Evolutionary conservation across 2,113 vertebrate genomes (phyloP), one percentile per base, ranked within the genome.

Genomic region (Rhinoderma darwinii): DNA sequence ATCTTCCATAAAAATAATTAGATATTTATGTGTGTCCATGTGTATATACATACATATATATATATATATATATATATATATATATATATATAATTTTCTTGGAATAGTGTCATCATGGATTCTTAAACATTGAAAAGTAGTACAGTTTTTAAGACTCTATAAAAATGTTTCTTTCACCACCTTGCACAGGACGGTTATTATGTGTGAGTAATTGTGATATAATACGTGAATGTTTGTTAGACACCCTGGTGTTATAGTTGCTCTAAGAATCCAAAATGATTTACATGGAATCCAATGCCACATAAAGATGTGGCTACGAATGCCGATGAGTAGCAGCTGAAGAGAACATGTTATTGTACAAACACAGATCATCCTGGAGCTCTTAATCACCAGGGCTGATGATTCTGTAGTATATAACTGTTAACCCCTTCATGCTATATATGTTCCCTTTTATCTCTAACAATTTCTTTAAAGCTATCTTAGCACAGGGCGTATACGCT

Each of bases 171-270:
- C 63, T 73, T 39, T 84, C 66, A 80, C 22, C 61, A 39, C 61
- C 81, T 66, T 54, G 66, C 35, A 44, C 35, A 74, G 37, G 47
- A 30, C 50, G 14, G 59, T 73, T 74, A 87, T 87, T 87, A 87
- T 11, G 27, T 87, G n/a, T 82, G 77, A 81, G 77, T 87, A 87
- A 87, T 87, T 22, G 10, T 87, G 68, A 78, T 35, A 81, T 72
- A 72, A 72, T 72, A 50, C 25, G 63, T 44, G 47, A 30, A 10
- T 54, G 41, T 86, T 80, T 72, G 25, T 43, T 79, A 73, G 47
- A 82, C 85, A 74, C 77, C 77, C 85, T 82, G 37, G 27, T 74
- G 43, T 47, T 61, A 74, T 82, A 82, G 82, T 47, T 82, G 50
- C 73, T 76, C 50, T 72, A 25, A 82, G 77, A 73, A 59, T 51